phyloP scores from a whole-genome alignment of 2,113 vertebrate genomes.

The Eulacestoma nigropectus region DNA sequence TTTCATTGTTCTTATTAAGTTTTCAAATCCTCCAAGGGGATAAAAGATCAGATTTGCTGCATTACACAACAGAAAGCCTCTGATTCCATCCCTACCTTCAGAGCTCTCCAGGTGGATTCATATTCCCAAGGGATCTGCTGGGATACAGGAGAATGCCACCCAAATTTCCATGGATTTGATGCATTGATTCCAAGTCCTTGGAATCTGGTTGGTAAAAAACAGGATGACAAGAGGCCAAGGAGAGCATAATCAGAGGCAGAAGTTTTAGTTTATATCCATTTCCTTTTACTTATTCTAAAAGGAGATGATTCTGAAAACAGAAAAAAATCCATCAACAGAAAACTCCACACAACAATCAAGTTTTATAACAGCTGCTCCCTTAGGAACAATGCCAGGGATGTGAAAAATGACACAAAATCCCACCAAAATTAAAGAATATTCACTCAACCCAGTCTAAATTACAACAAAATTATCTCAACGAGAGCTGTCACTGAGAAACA shows the following conservation, averaged over 20 bases:
- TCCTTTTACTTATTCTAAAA: not conserved
- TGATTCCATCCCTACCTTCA: not conserved
- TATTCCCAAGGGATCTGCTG: not conserved
- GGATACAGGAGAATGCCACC: not conserved
- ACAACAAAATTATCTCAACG: not conserved
- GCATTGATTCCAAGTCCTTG: not conserved
- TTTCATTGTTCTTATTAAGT: not conserved
- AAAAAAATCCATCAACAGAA: not conserved
- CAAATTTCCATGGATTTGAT: not conserved
- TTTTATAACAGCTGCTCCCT: not conserved
- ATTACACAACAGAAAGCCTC: rapidly evolving
- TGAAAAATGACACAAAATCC: not conserved
- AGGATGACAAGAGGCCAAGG: not conserved
- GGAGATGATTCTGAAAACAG: not conserved
- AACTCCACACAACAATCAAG: not conserved
- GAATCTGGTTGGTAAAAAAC: not conserved
- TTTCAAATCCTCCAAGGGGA: not conserved
- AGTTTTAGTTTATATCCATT: not conserved
- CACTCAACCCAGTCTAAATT: not conserved
- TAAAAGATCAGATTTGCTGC: not conserved
- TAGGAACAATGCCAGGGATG: not conserved
- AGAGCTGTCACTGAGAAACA: not conserved
- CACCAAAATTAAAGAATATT: not conserved
- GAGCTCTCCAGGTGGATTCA: not conserved
- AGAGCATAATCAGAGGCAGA: not conserved